These are phyloP conservation scores for Limenitis camilla DNA, from an alignment of 2,888 invertebrate species.

Conservation along the genomic window DNA sequence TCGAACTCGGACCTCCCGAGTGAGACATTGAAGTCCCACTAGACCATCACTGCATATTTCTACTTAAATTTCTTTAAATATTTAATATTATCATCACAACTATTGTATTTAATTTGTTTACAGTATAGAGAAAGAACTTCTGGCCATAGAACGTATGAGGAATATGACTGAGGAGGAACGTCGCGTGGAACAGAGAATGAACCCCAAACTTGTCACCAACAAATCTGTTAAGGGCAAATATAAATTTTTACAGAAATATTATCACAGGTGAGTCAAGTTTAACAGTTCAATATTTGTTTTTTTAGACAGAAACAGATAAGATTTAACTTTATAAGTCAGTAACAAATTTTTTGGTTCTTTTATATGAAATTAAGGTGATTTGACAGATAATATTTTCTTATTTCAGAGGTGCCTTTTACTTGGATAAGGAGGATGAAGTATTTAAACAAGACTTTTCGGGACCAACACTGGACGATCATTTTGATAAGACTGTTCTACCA, in stretches of 20 bases:
- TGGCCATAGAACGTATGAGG: slow-evolving; percentile 91
- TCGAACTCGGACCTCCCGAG: no score
- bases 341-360: neutral
- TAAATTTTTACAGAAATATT: slow-evolving; percentile 99
- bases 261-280: slow-evolving; percentile 79
- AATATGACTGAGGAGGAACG: slow-evolving; percentile 98
- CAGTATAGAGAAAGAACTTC: slow-evolving; percentile 88
- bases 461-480: slow-evolving; percentile 98
- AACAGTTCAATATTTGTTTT: neutral
- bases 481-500: slow-evolving; percentile 98
- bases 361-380: neutral
- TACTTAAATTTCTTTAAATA: no score
- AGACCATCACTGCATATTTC: no score
- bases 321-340: no score
- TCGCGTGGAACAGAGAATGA: slow-evolving; percentile 87
- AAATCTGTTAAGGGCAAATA: slow-evolving; percentile 98
- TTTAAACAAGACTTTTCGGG: slow-evolving; percentile 95
- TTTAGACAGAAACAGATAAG: no score
- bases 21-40: no score
- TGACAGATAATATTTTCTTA: neutral
- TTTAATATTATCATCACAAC: no score
- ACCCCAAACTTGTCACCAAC: slow-evolving; percentile 95
- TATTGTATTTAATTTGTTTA: slow-evolving; percentile 28
- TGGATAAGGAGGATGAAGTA: slow-evolving; percentile 94
- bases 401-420: slow-evolving; percentile 94